These are phyloP conservation scores for Lobophora halterata DNA, from an alignment of 2,888 invertebrate genomes.

Conservation along the genomic window DNA sequence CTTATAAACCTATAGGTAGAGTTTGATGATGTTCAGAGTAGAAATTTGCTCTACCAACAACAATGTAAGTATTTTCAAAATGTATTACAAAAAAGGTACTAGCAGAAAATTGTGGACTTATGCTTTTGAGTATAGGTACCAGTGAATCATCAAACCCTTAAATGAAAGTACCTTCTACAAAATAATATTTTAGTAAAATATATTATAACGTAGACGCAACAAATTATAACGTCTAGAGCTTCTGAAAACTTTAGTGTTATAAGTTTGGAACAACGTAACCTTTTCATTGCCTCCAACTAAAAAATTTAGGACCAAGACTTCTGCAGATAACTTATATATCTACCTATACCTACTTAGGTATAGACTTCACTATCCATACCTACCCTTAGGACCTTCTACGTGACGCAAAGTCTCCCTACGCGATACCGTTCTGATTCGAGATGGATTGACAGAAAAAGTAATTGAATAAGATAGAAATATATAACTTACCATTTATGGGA, in stretches of 20 bases:
- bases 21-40: too few species aligned
- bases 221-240: neutral
- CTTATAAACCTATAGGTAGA: too few species aligned
- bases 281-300: slow-evolving; percentile 42
- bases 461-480: slow-evolving; percentile 62
- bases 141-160: neutral
- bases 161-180: neutral
- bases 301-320: slow-evolving; percentile 48
- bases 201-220: neutral
- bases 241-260: slow-evolving; percentile 28
- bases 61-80: too few species aligned
- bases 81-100: too few species aligned
- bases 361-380: slow-evolving; percentile 52
- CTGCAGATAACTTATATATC: slow-evolving; percentile 30
- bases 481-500: slow-evolving; percentile 64
- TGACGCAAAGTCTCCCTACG: slow-evolving; percentile 67
- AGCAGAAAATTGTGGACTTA: too few species aligned
- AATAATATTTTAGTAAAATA: too few species aligned
- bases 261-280: slow-evolving; percentile 34
- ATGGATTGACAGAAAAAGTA: slow-evolving; percentile 50
- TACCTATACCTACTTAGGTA: slow-evolving; percentile 38
- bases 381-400: slow-evolving; percentile 49
- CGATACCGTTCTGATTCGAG: slow-evolving; percentile 61
- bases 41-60: too few species aligned
- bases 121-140: too few species aligned